Conservation (phyloP, 2,113 vertebrate species). For the Pomatorhinus ruficollis region DNA sequence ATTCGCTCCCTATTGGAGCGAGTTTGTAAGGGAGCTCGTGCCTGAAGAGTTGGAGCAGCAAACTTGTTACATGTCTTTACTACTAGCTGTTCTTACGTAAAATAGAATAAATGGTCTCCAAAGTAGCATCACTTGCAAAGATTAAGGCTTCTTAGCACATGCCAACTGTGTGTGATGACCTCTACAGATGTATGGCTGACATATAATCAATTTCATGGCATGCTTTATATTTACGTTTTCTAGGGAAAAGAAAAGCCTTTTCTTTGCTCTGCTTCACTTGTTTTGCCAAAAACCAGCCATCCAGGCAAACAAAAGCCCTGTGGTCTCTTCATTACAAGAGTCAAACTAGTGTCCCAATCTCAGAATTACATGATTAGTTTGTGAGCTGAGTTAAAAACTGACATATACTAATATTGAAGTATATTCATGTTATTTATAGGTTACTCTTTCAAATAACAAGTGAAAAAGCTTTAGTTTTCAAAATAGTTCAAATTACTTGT, state of each 20-base stretch:
- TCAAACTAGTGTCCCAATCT: neutral
- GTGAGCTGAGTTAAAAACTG: neutral
- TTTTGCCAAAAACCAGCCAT: neutral
- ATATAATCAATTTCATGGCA: neutral
- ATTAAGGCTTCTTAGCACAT: neutral
- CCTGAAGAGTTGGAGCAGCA: neutral
- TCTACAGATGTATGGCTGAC: neutral
- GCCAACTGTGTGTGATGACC: neutral
- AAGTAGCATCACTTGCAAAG: neutral
- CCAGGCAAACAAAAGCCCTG: fast-evolving
- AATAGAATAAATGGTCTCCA: neutral
- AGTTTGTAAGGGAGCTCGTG: neutral
- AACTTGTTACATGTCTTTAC: neutral
- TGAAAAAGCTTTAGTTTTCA: neutral
- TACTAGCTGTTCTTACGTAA: neutral
- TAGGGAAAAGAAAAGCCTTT: neutral
- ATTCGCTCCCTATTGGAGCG: neutral
- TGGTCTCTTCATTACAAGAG: neutral
- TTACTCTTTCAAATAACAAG: neutral
- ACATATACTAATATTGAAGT: neutral
- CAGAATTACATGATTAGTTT: neutral
- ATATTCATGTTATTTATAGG: neutral
- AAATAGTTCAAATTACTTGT: neutral
- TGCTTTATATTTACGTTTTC: neutral
- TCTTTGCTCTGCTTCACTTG: neutral